Base-by-base conservation (phyloP, 2,888 invertebrate genomes). In the Phania funesta region DNA sequence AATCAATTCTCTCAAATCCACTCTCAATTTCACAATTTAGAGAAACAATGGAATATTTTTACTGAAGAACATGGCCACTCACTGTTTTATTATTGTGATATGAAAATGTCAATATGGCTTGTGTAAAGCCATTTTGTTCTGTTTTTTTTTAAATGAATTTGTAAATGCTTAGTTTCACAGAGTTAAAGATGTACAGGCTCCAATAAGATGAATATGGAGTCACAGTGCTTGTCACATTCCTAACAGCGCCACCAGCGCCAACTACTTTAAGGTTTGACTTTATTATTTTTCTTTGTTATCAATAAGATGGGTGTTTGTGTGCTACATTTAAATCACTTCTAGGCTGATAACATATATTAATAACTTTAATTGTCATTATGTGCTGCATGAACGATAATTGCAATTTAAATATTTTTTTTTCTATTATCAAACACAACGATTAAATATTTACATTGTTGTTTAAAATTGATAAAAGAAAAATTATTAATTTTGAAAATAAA, bases 321-420 rank as follows among this genome's bases (percentile, higher is more conserved):
- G 62, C 24, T 41, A 76, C 50, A 68, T 76, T 68, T 68, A 60
- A 76, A 76, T 68, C 67, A 60, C 24, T 68, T 60, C 7, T 11
- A 41, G n/a, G 1, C 52, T 68, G 76, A 76, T 70, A 70, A 77
- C 67, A 44, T 35, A 58, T 35, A 32, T 58, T 52, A 62, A 62
- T 58, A 73, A 20, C 22, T 60, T 60, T 60, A 48, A 71, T 71
- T 73, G 22, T 62, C 44, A 24, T 52, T 52, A 52, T 41, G n/a
- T n/a, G n/a, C n/a, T 50, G 24, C 54, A 22, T 1, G 7, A 26
- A 16, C 20, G 32, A 35, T 74, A 74, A 79, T 79, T 67, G 67
- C 67, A 46, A 67, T 62, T 79, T 60, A 67, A 74, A 74, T 74
- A 79, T 79, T 79, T 74, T 60, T 54, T 74, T 44, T 60, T 50